Evolutionary conservation across 2,113 vertebrate genomes (phyloP).

Genomic region (Bambusicola thoracicus): DNA sequence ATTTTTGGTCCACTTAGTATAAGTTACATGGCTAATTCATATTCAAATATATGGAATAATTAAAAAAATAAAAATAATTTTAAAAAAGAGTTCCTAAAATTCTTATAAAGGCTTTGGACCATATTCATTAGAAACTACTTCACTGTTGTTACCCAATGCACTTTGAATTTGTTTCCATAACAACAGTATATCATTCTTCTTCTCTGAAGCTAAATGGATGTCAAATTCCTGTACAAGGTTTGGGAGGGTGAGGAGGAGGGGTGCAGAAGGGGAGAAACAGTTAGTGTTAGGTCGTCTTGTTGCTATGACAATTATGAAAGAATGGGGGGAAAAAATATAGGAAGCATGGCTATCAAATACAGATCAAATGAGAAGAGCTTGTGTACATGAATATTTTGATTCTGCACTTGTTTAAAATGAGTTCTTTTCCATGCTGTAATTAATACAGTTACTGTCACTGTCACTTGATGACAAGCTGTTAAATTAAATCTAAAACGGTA

Average conservation of each 20-base stretch:
- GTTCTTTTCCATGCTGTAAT: background rate
- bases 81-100: background rate
- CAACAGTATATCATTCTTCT: background rate
- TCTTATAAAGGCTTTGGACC: background rate
- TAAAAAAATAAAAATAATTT: background rate
- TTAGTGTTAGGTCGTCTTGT: background rate
- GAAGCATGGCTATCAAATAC: background rate
- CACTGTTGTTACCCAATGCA: background rate
- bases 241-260: background rate
- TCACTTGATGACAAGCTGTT: background rate
- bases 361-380: background rate
- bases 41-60: background rate
- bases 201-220: background rate
- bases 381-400: background rate
- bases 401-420: background rate
- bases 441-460: background rate
- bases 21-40: background rate
- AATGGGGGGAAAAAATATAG: background rate
- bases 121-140: background rate
- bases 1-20: background rate
- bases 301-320: background rate
- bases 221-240: background rate
- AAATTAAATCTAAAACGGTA: background rate
- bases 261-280: background rate
- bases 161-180: background rate